Conservation (phyloP, 2,888 invertebrate species). For the Labia minor region DNA sequence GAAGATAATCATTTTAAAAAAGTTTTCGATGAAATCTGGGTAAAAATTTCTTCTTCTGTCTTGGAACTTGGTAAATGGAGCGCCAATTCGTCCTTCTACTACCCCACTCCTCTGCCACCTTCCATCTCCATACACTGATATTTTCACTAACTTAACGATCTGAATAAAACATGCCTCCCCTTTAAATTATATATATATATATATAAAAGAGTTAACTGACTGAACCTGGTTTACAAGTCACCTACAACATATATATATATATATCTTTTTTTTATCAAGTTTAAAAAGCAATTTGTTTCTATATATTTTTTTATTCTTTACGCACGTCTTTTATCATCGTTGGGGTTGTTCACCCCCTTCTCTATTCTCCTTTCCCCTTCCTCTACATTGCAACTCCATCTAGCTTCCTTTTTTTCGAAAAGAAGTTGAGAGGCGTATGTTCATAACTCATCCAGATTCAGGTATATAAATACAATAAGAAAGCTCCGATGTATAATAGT, state of each 20-base stretch:
- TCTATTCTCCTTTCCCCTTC: no score
- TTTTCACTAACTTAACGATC: background rate
- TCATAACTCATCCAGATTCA: constrained; percentile 1
- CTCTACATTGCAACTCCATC: background rate
- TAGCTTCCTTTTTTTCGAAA: background rate
- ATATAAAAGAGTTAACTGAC: background rate
- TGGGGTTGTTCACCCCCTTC: background rate
- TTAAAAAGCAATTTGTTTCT: constrained; percentile 13
- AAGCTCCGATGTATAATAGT: background rate
- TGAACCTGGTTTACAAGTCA: constrained; percentile 13
- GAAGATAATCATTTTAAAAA: no score
- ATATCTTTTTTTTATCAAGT: background rate
- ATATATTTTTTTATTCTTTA: background rate
- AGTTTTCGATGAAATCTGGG: background rate
- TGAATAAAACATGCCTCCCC: background rate
- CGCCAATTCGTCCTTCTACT: no score
- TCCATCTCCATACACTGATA: background rate
- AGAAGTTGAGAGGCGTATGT: constrained; percentile 1
- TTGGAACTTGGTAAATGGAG: background rate
- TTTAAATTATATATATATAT: background rate
- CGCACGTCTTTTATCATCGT: constrained; percentile 7
- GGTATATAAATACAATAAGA: background rate
- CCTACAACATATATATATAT: background rate
- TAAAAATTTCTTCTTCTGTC: background rate
- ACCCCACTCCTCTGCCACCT: background rate